A percentile compares a stretch with the other conserved stretches of the same genome.
Conservation (phyloP, 2,888 invertebrate species). For the Ashinkailepas kermadecensis region DNA sequence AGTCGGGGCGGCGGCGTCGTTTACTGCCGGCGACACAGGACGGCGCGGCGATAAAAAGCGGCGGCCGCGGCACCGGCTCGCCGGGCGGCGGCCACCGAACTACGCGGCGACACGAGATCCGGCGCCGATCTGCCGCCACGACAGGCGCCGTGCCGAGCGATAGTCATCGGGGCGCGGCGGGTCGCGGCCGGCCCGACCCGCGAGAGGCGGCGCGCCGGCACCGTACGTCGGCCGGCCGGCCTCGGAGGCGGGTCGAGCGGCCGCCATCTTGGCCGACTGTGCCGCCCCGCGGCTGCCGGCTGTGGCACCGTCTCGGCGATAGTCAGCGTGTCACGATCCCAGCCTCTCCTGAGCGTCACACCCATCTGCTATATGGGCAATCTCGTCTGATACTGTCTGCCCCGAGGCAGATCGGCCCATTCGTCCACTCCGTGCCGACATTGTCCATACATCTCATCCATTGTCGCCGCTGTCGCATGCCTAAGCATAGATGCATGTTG, state of each 20-base stretch:
- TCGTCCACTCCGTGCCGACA: no score
- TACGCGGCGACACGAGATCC: background rate
- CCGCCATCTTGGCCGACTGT: background rate
- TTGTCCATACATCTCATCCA: no score
- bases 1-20: background rate
- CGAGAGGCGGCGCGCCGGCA: background rate
- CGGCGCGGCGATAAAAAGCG: background rate
- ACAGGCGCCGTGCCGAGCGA: background rate
- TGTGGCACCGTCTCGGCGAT: no score
- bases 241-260: background rate
- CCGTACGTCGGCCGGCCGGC: background rate
- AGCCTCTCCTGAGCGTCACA: no score
- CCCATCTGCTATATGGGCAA: no score
- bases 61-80: background rate
- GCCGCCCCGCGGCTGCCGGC: no score
- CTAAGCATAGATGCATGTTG: no score
- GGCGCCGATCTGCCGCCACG: background rate
- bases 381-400: no score
- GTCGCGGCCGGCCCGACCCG: background rate
- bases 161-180: background rate
- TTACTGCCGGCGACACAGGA: background rate
- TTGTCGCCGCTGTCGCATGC: no score
- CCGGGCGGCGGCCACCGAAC: constrained; percentile 13
- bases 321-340: no score
- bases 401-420: no score